These are phyloP conservation scores for Gryllus bimaculatus DNA, from an alignment of 1,140 invertebrate species.

Conservation along the genomic window DNA sequence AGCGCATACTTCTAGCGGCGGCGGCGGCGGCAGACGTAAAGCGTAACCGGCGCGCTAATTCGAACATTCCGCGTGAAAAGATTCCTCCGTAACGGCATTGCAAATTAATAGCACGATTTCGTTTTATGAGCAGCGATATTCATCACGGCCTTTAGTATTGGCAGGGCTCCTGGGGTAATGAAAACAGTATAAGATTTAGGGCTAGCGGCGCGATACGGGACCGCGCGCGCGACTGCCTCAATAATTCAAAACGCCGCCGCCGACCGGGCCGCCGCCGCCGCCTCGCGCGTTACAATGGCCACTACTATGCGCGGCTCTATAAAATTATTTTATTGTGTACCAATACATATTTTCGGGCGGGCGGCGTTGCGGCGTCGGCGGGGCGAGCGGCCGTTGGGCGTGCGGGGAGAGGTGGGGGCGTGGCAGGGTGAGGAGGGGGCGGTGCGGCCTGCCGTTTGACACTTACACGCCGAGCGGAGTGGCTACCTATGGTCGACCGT, in stretches of 20 bases:
- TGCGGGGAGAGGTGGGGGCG: too few species aligned
- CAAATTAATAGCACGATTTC: background rate
- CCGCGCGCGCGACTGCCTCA: background rate
- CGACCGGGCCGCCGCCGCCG: too few species aligned
- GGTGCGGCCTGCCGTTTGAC: background rate
- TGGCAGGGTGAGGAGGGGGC: background rate
- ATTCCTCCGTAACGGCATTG: background rate
- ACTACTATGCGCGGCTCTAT: background rate
- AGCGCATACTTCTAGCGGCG: background rate
- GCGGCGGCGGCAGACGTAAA: background rate
- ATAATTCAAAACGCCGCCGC: background rate
- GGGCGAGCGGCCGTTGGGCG: too few species aligned
- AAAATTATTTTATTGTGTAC: slow-evolving; percentile 1
- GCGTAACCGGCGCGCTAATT: background rate
- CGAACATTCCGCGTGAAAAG: background rate
- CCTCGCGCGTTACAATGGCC: background rate
- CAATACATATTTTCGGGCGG: background rate
- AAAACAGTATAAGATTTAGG: slow-evolving; percentile 2
- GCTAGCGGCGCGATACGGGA: background rate
- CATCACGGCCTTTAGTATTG: background rate
- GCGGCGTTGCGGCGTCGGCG: too few species aligned
- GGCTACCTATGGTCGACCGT: background rate
- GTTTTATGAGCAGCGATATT: background rate
- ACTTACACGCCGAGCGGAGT: background rate
- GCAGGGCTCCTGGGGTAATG: background rate